phyloP scores from a whole-genome alignment of 2,888 invertebrate genomes.

The Cantharis rufa region DNA sequence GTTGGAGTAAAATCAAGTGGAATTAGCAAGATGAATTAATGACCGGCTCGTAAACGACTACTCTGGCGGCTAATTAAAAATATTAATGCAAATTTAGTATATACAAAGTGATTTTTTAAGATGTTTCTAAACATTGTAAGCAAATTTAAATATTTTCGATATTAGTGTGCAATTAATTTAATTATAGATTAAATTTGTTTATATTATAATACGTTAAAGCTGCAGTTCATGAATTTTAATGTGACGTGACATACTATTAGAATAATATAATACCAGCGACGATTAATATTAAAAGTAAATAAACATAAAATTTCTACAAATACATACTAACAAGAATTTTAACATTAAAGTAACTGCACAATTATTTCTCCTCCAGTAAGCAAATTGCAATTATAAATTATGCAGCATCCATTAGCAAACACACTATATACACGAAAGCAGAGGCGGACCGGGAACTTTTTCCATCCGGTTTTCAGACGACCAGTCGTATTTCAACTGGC shows the following conservation, averaged over 20 bases:
- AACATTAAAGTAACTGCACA: background rate
- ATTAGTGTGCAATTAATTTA: background rate
- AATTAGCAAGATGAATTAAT: background rate
- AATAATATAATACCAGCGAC: slow-evolving; percentile 11
- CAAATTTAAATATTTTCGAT: background rate
- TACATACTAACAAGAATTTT: background rate
- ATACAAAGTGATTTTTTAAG: background rate
- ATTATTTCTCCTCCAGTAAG: background rate
- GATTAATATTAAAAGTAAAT: slow-evolving; percentile 13
- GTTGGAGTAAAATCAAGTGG: too few relatives aligned
- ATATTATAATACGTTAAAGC: background rate
- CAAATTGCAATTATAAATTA: background rate
- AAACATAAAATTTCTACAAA: slow-evolving; percentile 2
- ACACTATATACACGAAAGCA: background rate
- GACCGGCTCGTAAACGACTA: background rate
- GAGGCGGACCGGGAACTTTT: too few relatives aligned
- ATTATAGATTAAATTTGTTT: background rate
- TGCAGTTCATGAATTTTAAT: slow-evolving; percentile 17
- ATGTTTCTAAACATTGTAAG: background rate
- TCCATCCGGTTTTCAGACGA: too few relatives aligned
- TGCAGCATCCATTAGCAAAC: background rate
- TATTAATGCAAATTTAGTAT: background rate
- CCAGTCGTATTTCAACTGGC: too few relatives aligned
- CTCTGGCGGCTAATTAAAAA: background rate
- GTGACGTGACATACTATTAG: slow-evolving; percentile 13